phyloP scores from a whole-genome alignment of 2,113 vertebrate genomes.

The Pimephales promelas region DNA sequence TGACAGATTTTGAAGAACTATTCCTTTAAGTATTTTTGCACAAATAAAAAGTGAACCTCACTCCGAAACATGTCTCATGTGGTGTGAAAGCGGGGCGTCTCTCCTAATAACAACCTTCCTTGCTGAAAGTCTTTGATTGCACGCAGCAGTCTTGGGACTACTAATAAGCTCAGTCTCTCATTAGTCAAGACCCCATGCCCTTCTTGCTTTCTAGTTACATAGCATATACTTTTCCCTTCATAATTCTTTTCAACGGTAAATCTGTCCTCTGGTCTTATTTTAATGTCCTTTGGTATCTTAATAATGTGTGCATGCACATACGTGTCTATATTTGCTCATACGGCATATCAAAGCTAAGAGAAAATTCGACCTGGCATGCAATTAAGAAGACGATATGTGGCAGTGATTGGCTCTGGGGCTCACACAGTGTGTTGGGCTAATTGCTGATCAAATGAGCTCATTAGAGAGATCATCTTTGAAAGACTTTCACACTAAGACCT shows the following conservation, averaged over 20 bases:
- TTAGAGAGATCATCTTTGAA: constrained; percentile 30
- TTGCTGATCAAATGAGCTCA: constrained; percentile 41
- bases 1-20: background rate
- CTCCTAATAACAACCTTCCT: constrained; percentile 6
- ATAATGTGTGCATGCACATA: background rate
- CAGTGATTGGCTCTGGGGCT: constrained; percentile 35
- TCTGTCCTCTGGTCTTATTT: constrained; percentile 15
- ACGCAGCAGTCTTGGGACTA: background rate
- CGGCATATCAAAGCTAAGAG: constrained; percentile 29
- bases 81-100: background rate
- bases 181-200: constrained; percentile 30
- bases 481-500: background rate
- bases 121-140: constrained; percentile 34
- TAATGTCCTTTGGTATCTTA: constrained; percentile 4
- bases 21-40: background rate
- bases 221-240: constrained; percentile 15
- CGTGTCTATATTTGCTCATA: background rate
- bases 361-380: constrained; percentile 14
- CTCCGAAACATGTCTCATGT: background rate
- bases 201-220: constrained; percentile 14
- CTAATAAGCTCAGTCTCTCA: constrained; percentile 32
- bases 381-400: constrained; percentile 31
- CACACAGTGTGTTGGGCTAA: constrained; percentile 38
- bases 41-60: background rate
- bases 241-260: constrained; percentile 23